These are phyloP conservation scores for Sminthurinus signatus DNA, from an alignment of 1,140 invertebrate species.

Conservation along the genomic window DNA sequence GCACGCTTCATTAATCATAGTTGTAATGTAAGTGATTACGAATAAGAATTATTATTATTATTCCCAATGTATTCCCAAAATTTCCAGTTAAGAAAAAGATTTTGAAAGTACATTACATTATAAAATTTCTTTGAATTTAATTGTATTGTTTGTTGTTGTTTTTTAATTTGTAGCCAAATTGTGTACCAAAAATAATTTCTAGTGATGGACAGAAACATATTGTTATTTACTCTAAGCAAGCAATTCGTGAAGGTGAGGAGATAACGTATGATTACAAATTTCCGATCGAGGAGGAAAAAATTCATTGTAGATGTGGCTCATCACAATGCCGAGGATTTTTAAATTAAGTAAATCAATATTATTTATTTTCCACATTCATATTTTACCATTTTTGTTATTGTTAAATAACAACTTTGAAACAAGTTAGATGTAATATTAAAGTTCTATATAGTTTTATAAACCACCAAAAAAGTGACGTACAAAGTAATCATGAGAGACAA, in stretches of 20 bases:
- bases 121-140: slow-evolving; percentile 1
- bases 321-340: slow-evolving; percentile 99
- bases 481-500: too few relatives aligned
- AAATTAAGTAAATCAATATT: slow-evolving; percentile 84
- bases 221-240: slow-evolving; percentile 92
- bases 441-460: too few relatives aligned
- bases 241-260: slow-evolving; percentile 95
- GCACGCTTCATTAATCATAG: slow-evolving; percentile 98
- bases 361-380: too few relatives aligned
- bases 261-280: slow-evolving; percentile 99
- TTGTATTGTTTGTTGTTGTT: slow-evolving; percentile 1
- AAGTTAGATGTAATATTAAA: too few relatives aligned
- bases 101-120: too few relatives aligned
- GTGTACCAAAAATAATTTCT: slow-evolving; percentile 93
- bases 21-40: slow-evolving; percentile 70
- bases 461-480: too few relatives aligned
- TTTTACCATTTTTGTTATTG: too few relatives aligned
- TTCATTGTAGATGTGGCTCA: slow-evolving; percentile 96
- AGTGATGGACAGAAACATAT: slow-evolving; percentile 93
- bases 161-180: slow-evolving; percentile 69
- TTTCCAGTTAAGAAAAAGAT: too few relatives aligned
- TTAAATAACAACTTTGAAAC: too few relatives aligned
- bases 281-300: slow-evolving; percentile 97
- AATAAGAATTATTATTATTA: too few relatives aligned
- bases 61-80: too few relatives aligned